Evolutionary conservation across 2,797 vertebrate genomes (phyloP), one percentile per base, ranked within the genome.

Genomic region (Xiphorhynchus erythropygius): DNA sequence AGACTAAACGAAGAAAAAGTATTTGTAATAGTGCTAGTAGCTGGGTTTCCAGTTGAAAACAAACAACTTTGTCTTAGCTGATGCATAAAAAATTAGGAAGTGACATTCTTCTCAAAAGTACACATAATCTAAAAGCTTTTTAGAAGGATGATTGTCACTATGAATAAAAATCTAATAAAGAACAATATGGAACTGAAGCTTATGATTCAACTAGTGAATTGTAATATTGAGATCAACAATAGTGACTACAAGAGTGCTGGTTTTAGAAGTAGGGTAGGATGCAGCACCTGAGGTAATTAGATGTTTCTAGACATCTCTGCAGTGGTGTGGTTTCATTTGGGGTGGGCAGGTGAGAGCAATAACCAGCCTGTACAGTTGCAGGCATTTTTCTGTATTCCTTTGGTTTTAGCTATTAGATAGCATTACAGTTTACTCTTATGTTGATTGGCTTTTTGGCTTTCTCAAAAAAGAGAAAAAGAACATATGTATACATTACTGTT

Each of bases 291-390:
- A 5, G 15, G 33, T 82, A 60, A 37, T 30, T 3, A 42, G 67
- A 35, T 12, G 13, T 87, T 65, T 70, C 30, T 63, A 46, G 46
- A 70, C 46, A 41, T 30, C 64, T 82, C 17, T 24, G 22, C 2
- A 3, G 37, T 46, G 39, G 3, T 22, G 11, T 47, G 17, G 25
- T 16, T 77, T 74, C 39, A 10, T 39, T 44, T 0, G 0, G 4
- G 42, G 5, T 2, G 10, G 7, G 39, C 11, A 68, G 17, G 25
- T 3, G 15, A 15, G 9, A 22, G 52, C 8, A 10, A 2, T 73
- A 65, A 92, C 35, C 25, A 89, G 32, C 68, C 41, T 30, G 35
- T 44, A 37, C 18, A 65, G 11, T 89, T 52, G 17, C 44, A 56
- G 15, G 19, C 5, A 15, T 64, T 84, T n/a, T 77, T 87, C 22